Percentiles rank a stretch among this genome's conserved stretches.
These are phyloP conservation scores for Leptodactylus fuscus DNA, from an alignment of 2,113 vertebrate genomes.

Conservation along the genomic window DNA sequence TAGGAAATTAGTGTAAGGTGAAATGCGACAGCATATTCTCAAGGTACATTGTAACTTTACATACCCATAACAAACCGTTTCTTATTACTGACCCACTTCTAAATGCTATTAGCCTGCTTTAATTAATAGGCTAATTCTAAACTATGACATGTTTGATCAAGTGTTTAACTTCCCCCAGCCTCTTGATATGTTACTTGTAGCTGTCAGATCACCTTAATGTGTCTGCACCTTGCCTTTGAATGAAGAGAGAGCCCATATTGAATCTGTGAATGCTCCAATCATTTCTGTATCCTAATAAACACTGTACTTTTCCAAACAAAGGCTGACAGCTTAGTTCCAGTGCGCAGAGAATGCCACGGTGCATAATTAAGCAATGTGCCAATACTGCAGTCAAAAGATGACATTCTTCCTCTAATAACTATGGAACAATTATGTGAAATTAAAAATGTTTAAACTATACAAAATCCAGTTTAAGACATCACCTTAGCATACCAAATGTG, in stretches of 20 bases:
- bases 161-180: background rate
- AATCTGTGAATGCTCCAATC: constrained; percentile 4
- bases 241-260: constrained; percentile 1
- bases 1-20: background rate
- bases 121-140: background rate
- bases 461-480: constrained; percentile 76
- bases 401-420: constrained; percentile 72
- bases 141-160: constrained; percentile 11
- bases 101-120: background rate
- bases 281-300: constrained; percentile 45
- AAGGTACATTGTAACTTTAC: constrained; percentile 1
- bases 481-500: constrained; percentile 71
- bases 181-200: background rate
- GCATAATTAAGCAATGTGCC: constrained; percentile 67
- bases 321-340: constrained; percentile 48
- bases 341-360: constrained; percentile 55
- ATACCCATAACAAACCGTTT: background rate
- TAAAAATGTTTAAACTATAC: constrained; percentile 67
- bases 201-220: background rate
- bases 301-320: constrained; percentile 22
- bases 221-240: background rate
- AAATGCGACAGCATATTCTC: background rate
- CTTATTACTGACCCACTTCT: constrained; percentile 16
- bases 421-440: constrained; percentile 75
- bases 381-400: constrained; percentile 71